Conservation (phyloP, 2,113 vertebrate genomes). For the Ctenodactylus gundi region DNA sequence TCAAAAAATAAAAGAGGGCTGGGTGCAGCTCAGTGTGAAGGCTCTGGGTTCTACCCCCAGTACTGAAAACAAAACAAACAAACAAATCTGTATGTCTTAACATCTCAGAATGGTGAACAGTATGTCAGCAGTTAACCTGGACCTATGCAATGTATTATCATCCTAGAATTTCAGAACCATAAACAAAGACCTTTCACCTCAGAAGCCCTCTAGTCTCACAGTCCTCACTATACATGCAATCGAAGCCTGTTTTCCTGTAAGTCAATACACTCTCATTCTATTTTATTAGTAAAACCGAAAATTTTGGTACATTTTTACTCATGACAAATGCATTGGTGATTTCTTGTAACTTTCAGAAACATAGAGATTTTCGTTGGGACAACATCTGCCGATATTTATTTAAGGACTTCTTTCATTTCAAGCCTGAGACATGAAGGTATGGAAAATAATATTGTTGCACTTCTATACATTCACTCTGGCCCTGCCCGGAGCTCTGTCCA, state of each 20-base stretch:
- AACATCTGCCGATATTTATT: neutral
- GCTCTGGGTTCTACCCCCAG: no score
- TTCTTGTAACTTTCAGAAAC: constrained; percentile 47
- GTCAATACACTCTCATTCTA: constrained; percentile 54
- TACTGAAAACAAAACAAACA: no score
- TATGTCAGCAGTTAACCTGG: neutral
- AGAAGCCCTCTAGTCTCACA: constrained; percentile 12
- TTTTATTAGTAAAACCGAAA: constrained; percentile 67
- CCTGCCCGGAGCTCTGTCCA: neutral
- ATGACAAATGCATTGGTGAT: neutral
- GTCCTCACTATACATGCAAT: constrained; percentile 49
- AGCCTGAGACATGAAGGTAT: neutral
- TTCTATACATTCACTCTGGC: neutral
- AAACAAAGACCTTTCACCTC: constrained; percentile 45
- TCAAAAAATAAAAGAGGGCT: no score
- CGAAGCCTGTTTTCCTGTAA: constrained; percentile 62
- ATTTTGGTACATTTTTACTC: constrained; percentile 48
- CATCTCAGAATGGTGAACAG: neutral
- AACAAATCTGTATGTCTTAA: neutral
- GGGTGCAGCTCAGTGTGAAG: no score
- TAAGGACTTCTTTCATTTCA: neutral
- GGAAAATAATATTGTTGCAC: neutral
- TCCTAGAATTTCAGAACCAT: constrained; percentile 18
- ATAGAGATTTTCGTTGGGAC: neutral
- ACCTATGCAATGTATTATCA: neutral